phyloP scores from a whole-genome alignment of 1,140 invertebrate species.

The Pissodes strobi region DNA sequence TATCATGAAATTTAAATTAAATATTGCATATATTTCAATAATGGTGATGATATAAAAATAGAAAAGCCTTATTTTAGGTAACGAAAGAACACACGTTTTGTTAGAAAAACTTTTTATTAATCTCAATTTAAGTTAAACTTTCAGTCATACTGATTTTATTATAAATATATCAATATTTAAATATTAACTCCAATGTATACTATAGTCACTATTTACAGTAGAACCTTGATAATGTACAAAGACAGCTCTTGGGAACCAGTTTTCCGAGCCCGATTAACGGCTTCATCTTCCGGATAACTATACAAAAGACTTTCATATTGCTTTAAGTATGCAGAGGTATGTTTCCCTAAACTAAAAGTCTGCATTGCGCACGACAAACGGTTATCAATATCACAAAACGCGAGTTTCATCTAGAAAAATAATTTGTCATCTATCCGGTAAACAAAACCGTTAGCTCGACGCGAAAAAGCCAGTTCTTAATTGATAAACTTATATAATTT shows the following conservation, averaged over 20 bases:
- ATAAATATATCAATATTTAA: constrained; percentile 55
- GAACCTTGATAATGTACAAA: constrained; percentile 49
- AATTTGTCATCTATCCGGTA: no score
- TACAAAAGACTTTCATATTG: constrained; percentile 1
- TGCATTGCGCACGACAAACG: no score
- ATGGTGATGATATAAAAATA: no score
- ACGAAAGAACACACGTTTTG: constrained; percentile 25
- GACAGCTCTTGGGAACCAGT: neutral
- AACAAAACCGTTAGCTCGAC: no score
- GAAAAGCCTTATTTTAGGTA: no score
- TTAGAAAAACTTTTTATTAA: constrained; percentile 51
- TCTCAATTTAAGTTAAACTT: constrained; percentile 48
- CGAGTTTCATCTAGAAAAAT: no score
- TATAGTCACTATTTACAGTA: constrained; percentile 47
- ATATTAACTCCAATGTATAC: constrained; percentile 45
- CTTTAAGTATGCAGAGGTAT: neutral
- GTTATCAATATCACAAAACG: constrained; percentile 3
- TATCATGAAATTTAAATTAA: no score
- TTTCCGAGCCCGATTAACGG: neutral
- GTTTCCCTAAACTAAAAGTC: no score
- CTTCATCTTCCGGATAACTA: neutral
- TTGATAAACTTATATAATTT: constrained; percentile 39
- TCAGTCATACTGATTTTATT: constrained; percentile 53
- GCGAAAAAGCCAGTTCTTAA: no score
- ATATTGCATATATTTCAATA: no score